Base-by-base conservation (phyloP, 2,797 vertebrate species). In the Coregonus ussuriensis region DNA sequence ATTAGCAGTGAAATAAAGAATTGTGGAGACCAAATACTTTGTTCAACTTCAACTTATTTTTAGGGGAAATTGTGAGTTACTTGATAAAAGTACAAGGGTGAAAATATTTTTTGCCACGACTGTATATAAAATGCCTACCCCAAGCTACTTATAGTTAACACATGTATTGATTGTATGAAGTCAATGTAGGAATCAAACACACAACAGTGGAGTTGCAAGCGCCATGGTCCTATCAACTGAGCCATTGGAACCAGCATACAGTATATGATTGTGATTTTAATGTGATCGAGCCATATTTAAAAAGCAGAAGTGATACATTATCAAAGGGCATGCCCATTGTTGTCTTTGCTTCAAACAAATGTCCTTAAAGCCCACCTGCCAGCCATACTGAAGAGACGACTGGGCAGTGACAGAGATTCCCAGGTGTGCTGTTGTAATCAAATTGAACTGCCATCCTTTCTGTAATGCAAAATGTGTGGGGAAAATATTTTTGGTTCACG, bases 401-500 rank as follows among this genome's bases (percentile, higher is more conserved):
- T 73, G 83, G 75, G 84, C 87, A 80, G 87, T 78, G 62, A 18
- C 29, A 59, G 53, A 15, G n/a, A 71, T 37, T 31, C 47, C 47
- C 18, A 54, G 47, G 11, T 92, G 87, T 82, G 75, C 79, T 74
- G 74, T 83, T 79, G 81, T 76, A 88, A 73, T 66, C 76, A 63
- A 71, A 16, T 18, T 15, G 65, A 18, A 56, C 54, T 3, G 41
- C 9, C 41, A 13, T 11, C 41, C 41, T 47, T 47, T 11, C 41
- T 47, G 21, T 29, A 63, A 25, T 63, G 3, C 7, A 63, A 25
- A 25, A 25, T 25, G 25, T 25, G 25, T 0, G 25, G 25, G 25
- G 25, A 0, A 25, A 25, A 25, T 25, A 25, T 25, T 25, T 25
- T 25, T 25, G 25, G 25, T 25, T 96, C 96, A 79, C 97, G 97